Base-by-base conservation (phyloP, 2,888 invertebrate genomes). In the Stenurella melanura region DNA sequence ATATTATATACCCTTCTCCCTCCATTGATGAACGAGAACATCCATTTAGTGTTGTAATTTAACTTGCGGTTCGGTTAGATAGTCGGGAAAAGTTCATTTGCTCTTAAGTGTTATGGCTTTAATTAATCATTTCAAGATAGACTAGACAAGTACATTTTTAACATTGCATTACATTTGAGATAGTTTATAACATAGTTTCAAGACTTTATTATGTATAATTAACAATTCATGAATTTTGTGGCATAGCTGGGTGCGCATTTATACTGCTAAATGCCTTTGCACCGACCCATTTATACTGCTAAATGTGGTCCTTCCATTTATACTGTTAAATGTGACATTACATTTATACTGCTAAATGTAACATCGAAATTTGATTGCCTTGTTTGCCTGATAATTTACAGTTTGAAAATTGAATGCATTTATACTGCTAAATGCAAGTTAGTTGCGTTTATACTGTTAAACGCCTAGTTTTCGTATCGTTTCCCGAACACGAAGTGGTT, bases 1-100 rank as follows among this genome's bases (percentile, higher is more conserved):
- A 77, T 76, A 57, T 77, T 56, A 57, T 56, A 57, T 77, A 82
- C 83, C 85, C 82, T 85, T 85, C 85, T 85, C 85, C 84, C 85
- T 83, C 83, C 80, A 81, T 67, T 79, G 61, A 80, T 15, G 78
- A 78, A 78, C 34, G 70, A 70, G 70, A 58, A 60, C 34, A 70
- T 70, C 74, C 50, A 77, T 79, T 79, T 77, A 79, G 77, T 79
- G 77, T 70, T 70, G 64, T 19, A 57, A 18, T 26, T 54, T 69
- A 57, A 57, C 38, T 70, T 38, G 60, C 56, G 70, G 56, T 70
- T 34, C 68, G 56, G 30, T 57, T 68, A 56, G 26, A n/a, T 11
- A 42, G 21, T 60, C n/a, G n/a, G 21, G 9, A 5, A 54, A 21
- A 26, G 54, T 19, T 21, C 19, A 15, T 30, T 17, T 58, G 64